These are phyloP conservation scores for Notarius lentiginosus DNA, from an alignment of 2,113 vertebrate genomes.

Conservation along the genomic window DNA sequence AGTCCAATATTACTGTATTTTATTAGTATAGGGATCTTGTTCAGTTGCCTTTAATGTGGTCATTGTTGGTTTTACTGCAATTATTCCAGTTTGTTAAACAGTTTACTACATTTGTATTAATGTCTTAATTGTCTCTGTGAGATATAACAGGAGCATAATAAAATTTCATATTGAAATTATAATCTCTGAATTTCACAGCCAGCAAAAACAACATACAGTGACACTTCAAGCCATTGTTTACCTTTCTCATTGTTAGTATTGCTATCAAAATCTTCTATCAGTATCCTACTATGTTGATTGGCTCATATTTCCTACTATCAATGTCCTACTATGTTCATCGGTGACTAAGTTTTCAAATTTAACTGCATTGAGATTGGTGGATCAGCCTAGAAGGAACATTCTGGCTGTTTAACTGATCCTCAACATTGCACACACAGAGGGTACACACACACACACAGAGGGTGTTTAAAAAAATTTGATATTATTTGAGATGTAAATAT, in stretches of 20 bases:
- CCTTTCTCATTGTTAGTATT: not conserved
- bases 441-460: too few species aligned
- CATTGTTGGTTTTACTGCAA: constrained; percentile 27
- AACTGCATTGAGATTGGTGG: not conserved
- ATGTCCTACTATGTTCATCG: not conserved
- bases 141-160: constrained; percentile 65
- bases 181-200: not conserved
- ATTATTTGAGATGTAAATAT: too few species aligned
- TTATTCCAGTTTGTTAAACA: constrained; percentile 48
- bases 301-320: too few species aligned
- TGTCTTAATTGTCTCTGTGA: constrained; percentile 70
- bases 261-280: not conserved
- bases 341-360: not conserved
- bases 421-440: too few species aligned
- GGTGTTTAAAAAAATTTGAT: too few species aligned
- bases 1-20: constrained; percentile 17
- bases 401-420: not conserved
- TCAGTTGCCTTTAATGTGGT: not conserved
- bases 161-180: constrained; percentile 75
- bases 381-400: not conserved
- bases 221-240: not conserved
- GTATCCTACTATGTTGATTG: too few species aligned
- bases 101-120: constrained; percentile 73
- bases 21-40: constrained; percentile 29
- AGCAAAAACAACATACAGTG: not conserved